Evolutionary conservation across 2,888 invertebrate genomes (phyloP).

Genomic region (Strigamia maritima): DNA sequence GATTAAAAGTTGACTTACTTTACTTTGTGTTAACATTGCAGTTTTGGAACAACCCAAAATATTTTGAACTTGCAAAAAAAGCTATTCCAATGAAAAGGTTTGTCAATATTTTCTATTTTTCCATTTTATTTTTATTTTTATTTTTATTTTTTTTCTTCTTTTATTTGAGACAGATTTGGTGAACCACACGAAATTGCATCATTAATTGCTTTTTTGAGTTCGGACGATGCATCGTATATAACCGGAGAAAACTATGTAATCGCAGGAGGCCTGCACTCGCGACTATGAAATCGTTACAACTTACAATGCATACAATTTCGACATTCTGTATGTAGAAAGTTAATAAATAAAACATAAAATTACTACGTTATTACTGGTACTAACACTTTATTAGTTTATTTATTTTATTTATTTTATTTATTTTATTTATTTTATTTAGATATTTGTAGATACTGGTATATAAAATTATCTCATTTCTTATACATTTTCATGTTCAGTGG

Average conservation of each 20-base stretch:
- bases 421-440: too few relatives aligned
- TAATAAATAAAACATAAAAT: too few relatives aligned
- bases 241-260: conserved; percentile 83
- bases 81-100: background rate
- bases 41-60: background rate
- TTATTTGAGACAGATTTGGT: background rate
- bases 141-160: background rate
- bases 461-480: too few relatives aligned
- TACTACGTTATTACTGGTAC: too few relatives aligned
- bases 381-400: too few relatives aligned
- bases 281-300: too few relatives aligned
- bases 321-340: too few relatives aligned
- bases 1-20: conserved; percentile 40
- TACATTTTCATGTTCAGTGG: too few relatives aligned
- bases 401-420: too few relatives aligned
- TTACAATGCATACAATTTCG: too few relatives aligned
- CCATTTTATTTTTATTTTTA: background rate
- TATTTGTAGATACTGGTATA: too few relatives aligned
- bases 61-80: background rate
- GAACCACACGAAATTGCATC: conserved; percentile 69
- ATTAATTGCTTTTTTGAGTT: conserved; percentile 75
- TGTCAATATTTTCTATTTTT: background rate
- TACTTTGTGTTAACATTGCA: background rate
- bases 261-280: conserved; percentile 57
- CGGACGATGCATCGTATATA: conserved; percentile 79